These are phyloP conservation scores for Chrysemys picta DNA, from an alignment of 2,113 vertebrate genomes.

Conservation along the genomic window DNA sequence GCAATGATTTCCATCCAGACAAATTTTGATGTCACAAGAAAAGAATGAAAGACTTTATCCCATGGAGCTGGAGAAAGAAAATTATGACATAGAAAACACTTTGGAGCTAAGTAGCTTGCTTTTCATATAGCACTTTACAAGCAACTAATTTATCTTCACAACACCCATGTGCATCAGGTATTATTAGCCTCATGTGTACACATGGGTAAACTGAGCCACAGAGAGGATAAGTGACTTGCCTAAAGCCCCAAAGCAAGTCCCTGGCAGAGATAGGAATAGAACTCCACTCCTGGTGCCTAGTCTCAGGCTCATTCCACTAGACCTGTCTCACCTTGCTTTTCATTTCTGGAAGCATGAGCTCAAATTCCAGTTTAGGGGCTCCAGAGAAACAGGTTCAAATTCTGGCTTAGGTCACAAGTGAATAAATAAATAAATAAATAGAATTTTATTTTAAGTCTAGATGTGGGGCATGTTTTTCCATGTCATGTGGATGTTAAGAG, in stretches of 20 bases:
- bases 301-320: neutral
- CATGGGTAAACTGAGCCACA: neutral
- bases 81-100: fast-evolving
- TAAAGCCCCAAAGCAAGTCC: neutral
- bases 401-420: neutral
- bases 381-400: neutral
- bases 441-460: neutral
- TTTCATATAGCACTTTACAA: neutral
- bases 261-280: neutral
- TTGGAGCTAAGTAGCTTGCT: neutral
- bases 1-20: neutral
- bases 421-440: neutral
- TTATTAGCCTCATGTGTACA: neutral
- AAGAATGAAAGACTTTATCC: neutral
- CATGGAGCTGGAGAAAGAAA: fast-evolving
- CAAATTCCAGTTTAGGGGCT: neutral
- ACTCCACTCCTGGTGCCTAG: neutral
- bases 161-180: neutral
- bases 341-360: neutral
- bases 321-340: neutral
- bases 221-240: neutral
- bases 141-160: neutral
- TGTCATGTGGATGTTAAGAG: neutral
- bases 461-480: neutral
- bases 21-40: fast-evolving